Evolutionary conservation across 2,888 invertebrate species (phyloP), one percentile per base, ranked within the genome.

Genomic region (Drosophila fungiperda): DNA sequence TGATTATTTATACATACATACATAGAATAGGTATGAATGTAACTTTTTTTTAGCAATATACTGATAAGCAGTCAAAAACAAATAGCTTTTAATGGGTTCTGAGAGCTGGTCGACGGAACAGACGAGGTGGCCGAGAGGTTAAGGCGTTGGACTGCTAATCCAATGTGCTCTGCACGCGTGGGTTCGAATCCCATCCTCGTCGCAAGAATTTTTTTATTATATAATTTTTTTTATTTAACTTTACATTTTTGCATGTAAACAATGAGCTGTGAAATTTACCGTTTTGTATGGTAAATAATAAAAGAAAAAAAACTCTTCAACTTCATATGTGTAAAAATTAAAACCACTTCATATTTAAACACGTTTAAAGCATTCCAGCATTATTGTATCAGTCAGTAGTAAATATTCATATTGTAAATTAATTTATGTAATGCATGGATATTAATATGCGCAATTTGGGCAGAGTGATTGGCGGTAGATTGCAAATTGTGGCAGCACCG

Each of bases 101-200:
- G 42, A 23, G 26, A 6, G 11, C 9, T 1, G 3, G 6, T 12
- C 3, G 2, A 1, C 5, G 15, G 7, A 57, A 33, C n/a, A 4
- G 54, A 96, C 96, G 96, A 96, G 96, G 96, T 96, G 96, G 95
- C 96, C 96, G 96, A 96, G 96, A 95, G 96, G 96, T 96, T 96
- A 96, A 96, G 96, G 96, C 95, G 96, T 95, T 96, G 95, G 96
- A 96, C 96, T 96, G 96, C 96, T 96, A 96, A 96, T 96, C 96
- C 95, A 96, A 95, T 96, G 96, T 95, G 96, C 95, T 96, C 95
- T 96, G 95, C 96, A 95, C 96, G 96, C 96, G 96, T 96, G 96
- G 96, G 96, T 96, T 96, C 96, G 96, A 96, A 96, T 96, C 96
- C 96, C 96, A 95, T 96, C 95, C 95, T 95, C 95, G 95, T 95